Conservation (phyloP, 1,140 invertebrate genomes). For the Cherax quadricarinatus region DNA sequence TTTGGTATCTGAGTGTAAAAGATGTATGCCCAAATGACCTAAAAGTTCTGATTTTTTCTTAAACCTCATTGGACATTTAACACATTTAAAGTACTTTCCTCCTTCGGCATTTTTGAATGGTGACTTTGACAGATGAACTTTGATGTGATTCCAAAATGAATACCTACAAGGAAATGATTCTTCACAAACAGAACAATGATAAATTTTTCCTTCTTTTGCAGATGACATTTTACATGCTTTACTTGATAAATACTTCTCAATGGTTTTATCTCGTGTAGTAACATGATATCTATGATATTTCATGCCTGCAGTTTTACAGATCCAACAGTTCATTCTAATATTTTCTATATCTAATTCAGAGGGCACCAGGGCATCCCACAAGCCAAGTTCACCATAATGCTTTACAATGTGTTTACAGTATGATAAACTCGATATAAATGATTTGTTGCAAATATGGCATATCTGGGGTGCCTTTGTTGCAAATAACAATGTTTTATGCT, state of each 20-base stretch:
- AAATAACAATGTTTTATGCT: slow-evolving; percentile 18
- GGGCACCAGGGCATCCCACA: slow-evolving; percentile 42
- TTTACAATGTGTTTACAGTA: slow-evolving; percentile 53
- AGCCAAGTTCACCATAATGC: slow-evolving; percentile 35
- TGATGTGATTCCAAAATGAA: slow-evolving; percentile 59
- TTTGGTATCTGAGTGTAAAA: slow-evolving; percentile 10
- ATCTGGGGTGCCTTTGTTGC: slow-evolving; percentile 16
- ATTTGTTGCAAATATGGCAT: slow-evolving; percentile 49
- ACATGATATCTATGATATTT: slow-evolving; percentile 33
- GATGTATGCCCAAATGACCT: slow-evolving; percentile 29
- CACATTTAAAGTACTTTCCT: slow-evolving; percentile 27
- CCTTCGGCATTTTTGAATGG: slow-evolving; percentile 30
- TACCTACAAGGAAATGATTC: slow-evolving; percentile 41
- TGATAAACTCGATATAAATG: slow-evolving; percentile 31
- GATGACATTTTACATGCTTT: neutral
- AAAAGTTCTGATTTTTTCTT: slow-evolving; percentile 28
- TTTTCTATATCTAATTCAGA: slow-evolving; percentile 34
- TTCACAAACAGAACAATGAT: slow-evolving; percentile 50
- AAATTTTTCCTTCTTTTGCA: slow-evolving; percentile 17
- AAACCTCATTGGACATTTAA: slow-evolving; percentile 35
- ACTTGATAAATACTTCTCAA: slow-evolving; percentile 21
- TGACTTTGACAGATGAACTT: slow-evolving; percentile 32
- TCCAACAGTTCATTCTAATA: slow-evolving; percentile 45
- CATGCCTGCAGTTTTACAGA: slow-evolving; percentile 49
- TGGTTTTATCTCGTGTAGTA: slow-evolving; percentile 21